phyloP scores from a whole-genome alignment of 2,888 invertebrate genomes.

The Kryphioiulus occultus region DNA sequence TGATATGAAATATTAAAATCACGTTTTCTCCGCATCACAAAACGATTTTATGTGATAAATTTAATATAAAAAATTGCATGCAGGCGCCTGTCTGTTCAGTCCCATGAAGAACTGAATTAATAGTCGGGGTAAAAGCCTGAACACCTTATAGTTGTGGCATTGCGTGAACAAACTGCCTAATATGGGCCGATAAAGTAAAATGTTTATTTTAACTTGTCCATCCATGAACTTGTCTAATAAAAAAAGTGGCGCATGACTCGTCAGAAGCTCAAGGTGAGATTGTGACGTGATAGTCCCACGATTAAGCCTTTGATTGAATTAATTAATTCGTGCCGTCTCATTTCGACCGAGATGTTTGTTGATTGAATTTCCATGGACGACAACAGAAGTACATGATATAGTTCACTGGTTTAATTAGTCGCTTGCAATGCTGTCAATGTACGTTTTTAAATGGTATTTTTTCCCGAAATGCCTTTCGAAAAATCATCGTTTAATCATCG shows the following conservation, averaged over 20 bases:
- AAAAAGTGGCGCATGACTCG: slow-evolving; percentile 21
- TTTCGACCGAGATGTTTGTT: slow-evolving; percentile 4
- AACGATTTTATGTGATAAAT: background rate
- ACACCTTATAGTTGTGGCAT: background rate
- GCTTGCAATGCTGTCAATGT: background rate
- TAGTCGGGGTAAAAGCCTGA: slow-evolving; percentile 26
- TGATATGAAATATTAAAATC: slow-evolving; percentile 12
- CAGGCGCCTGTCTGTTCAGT: slow-evolving; percentile 36
- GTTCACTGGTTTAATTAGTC: background rate
- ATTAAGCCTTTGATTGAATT: slow-evolving; percentile 4
- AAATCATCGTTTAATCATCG: background rate
- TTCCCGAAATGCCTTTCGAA: background rate
- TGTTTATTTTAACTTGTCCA: background rate
- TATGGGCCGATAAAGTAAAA: background rate
- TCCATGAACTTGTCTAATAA: background rate
- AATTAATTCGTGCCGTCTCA: slow-evolving; percentile 15
- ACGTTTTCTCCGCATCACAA: slow-evolving; percentile 27
- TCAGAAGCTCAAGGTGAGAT: slow-evolving; percentile 36
- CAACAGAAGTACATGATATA: background rate
- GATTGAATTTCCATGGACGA: slow-evolving; percentile 14
- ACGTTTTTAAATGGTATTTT: background rate
- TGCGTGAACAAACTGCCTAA: slow-evolving; percentile 14
- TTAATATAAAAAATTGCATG: background rate
- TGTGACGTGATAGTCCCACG: background rate
- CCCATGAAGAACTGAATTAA: background rate